phyloP scores from a whole-genome alignment of 2,797 vertebrate species.

The Vipera latastei region DNA sequence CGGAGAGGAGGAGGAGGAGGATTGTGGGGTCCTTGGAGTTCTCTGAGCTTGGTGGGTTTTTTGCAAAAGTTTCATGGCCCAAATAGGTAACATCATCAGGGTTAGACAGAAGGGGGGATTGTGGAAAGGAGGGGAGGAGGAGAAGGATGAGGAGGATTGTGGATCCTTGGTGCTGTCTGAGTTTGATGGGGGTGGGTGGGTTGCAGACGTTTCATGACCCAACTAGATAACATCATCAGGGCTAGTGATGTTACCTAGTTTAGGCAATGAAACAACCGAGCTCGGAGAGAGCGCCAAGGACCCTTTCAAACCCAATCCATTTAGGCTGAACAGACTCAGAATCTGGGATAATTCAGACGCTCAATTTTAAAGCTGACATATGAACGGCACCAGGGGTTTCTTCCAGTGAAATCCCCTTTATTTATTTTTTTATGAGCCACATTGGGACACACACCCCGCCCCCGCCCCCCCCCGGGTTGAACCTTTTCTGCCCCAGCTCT shows the following conservation, averaged over 20 bases:
- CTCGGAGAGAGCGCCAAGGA: accelerated
- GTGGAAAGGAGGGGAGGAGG: too few relatives aligned
- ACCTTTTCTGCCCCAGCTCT: not conserved
- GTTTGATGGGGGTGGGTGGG: too few relatives aligned
- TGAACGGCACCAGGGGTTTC: not conserved
- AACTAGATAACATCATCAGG: too few relatives aligned
- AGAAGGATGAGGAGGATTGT: not conserved
- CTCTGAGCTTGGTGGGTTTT: too few relatives aligned
- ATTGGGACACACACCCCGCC: accelerated
- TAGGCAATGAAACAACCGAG: not conserved
- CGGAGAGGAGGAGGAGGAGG: not conserved
- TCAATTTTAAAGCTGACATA: not conserved
- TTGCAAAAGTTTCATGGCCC: too few relatives aligned
- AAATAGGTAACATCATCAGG: too few relatives aligned
- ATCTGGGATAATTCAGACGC: not conserved
- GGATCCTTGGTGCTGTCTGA: too few relatives aligned
- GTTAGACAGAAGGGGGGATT: too few relatives aligned
- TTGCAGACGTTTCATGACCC: too few relatives aligned
- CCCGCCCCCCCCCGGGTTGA: too few relatives aligned
- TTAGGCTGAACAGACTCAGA: not conserved
- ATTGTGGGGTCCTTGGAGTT: not conserved
- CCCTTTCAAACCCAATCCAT: not conserved
- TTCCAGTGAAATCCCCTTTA: not conserved
- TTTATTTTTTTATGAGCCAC: not conserved
- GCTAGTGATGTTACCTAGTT: not conserved